phyloP scores from a whole-genome alignment of 2,797 vertebrate species.

The Lacerta agilis region DNA sequence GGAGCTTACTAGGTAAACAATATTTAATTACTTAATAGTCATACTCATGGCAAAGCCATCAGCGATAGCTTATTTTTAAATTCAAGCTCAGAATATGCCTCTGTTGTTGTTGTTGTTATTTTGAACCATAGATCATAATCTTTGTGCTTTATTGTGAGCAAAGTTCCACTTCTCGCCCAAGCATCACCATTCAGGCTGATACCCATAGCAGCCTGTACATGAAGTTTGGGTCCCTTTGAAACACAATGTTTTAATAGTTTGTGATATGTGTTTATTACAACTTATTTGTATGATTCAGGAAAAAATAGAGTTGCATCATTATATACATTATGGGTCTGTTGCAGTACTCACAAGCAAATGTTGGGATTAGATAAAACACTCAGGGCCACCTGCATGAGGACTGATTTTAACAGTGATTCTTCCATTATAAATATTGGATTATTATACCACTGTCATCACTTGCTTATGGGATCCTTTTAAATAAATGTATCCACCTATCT shows the following conservation, averaged over 20 bases:
- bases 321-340: no score
- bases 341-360: background rate
- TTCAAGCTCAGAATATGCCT: background rate
- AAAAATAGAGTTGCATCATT: background rate
- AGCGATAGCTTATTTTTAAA: background rate
- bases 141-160: background rate
- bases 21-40: background rate
- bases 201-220: no score
- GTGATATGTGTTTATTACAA: background rate
- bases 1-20: background rate
- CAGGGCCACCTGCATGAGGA: background rate
- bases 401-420: conserved; percentile 17
- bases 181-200: no score
- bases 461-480: conserved; percentile 27
- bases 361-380: background rate
- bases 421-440: background rate
- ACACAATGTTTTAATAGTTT: background rate
- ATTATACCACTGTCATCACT: background rate
- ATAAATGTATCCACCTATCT: background rate
- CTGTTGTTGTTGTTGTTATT: background rate
- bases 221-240: background rate
- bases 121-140: background rate
- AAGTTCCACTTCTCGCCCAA: background rate
- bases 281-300: background rate
- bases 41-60: background rate